Percentiles rank a stretch among this genome's conserved stretches.
phyloP scores from a whole-genome alignment of 2,888 invertebrate species.

The Noctuana brunneofusca region DNA sequence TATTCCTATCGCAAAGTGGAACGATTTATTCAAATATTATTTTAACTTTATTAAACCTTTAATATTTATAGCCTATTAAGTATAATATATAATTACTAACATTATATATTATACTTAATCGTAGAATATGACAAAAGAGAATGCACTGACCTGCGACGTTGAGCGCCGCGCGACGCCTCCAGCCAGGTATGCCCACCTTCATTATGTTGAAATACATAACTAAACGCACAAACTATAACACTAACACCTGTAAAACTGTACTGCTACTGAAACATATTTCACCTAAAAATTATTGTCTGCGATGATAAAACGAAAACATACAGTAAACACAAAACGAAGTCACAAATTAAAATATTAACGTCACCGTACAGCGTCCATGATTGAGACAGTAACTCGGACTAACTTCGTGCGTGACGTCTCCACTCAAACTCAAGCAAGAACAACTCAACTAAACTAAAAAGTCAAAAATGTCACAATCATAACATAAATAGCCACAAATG shows the following conservation, averaged over 20 bases:
- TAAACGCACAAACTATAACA: constrained; percentile 57
- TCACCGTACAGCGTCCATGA: constrained; percentile 53
- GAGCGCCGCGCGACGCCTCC: constrained; percentile 68
- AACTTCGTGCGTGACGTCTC: too few species aligned
- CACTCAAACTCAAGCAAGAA: neutral
- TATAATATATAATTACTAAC: too few species aligned
- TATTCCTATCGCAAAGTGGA: too few species aligned
- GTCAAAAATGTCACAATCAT: too few species aligned
- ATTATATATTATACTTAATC: neutral
- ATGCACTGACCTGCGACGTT: constrained; percentile 70
- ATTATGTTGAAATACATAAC: constrained; percentile 69
- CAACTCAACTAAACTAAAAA: too few species aligned
- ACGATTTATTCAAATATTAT: too few species aligned
- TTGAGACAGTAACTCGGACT: constrained; percentile 38
- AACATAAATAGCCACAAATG: too few species aligned
- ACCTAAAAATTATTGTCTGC: constrained; percentile 3
- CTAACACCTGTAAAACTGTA: constrained; percentile 44
- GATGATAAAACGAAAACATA: constrained; percentile 19
- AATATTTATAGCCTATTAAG: too few species aligned
- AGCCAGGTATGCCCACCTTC: constrained; percentile 67
- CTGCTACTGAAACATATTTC: constrained; percentile 41
- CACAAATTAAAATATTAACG: constrained; percentile 57
- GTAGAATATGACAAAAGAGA: constrained; percentile 36
- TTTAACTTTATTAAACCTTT: too few species aligned
- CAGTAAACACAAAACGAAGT: constrained; percentile 40